Evolutionary conservation across 2,888 invertebrate genomes (phyloP).

Genomic region (Petrolisthes manimaculis): DNA sequence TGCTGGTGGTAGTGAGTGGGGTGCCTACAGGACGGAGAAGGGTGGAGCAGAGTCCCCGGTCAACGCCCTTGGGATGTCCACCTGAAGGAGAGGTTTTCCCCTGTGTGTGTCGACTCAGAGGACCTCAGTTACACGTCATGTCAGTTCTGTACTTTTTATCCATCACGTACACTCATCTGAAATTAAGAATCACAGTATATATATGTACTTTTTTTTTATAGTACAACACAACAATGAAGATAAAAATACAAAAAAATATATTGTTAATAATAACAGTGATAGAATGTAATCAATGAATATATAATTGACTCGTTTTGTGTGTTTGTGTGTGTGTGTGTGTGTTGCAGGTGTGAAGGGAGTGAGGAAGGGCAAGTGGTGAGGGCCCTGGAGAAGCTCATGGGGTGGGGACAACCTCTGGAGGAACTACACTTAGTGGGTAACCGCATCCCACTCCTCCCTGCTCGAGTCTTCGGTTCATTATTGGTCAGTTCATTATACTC

Average conservation of each 20-base stretch:
- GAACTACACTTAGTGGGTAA: conserved; percentile 57
- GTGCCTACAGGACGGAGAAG: neutral
- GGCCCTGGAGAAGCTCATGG: conserved; percentile 42
- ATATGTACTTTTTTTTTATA: neutral
- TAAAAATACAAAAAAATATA: too few species aligned
- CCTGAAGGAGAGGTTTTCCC: conserved; percentile 27
- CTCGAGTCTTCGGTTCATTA: conserved; percentile 57
- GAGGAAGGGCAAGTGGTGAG: conserved; percentile 28
- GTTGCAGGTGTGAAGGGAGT: conserved; percentile 54
- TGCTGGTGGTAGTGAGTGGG: neutral
- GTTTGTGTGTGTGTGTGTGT: too few species aligned
- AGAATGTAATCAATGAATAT: too few species aligned
- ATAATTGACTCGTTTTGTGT: too few species aligned
- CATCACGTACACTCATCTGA: neutral
- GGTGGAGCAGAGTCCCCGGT: neutral
- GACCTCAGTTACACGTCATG: conserved; percentile 24
- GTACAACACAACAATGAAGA: too few species aligned
- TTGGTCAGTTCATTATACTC: conserved; percentile 24
- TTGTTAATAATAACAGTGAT: too few species aligned
- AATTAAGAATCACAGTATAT: neutral
- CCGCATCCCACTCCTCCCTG: conserved; percentile 46
- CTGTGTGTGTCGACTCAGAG: conserved; percentile 37
- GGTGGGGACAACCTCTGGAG: conserved; percentile 25
- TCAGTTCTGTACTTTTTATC: conserved; percentile 23
- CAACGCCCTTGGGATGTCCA: neutral